These are phyloP conservation scores for Ochropleura plecta DNA, from an alignment of 2,888 invertebrate genomes.

Conservation along the genomic window DNA sequence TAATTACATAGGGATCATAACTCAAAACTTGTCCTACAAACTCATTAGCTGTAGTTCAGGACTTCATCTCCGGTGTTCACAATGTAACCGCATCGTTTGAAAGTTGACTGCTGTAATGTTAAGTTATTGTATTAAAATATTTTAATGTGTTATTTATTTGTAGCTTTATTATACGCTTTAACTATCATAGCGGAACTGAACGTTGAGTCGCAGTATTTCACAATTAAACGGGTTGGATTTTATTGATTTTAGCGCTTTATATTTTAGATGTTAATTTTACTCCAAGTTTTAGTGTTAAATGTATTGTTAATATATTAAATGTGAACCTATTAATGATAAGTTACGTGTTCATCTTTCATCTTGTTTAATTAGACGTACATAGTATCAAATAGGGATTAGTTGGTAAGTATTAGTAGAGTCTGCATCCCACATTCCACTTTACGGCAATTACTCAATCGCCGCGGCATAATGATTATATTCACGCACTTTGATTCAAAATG, in stretches of 20 bases:
- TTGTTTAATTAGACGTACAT: constrained; percentile 65
- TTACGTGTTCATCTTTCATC: constrained; percentile 80
- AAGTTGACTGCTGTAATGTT: constrained; percentile 89
- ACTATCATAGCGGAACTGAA: constrained; percentile 79
- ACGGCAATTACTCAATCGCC: constrained; percentile 67
- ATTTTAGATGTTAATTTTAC: constrained; percentile 75
- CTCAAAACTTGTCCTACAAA: constrained; percentile 56
- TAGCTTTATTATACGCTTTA: constrained; percentile 89
- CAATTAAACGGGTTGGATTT: constrained; percentile 82
- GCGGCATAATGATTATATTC: constrained; percentile 58
- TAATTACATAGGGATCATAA: constrained; percentile 51
- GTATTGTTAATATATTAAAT: constrained; percentile 73
- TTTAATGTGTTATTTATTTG: constrained; percentile 90
- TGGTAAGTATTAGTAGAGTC: constrained; percentile 62
- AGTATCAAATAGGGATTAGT: constrained; percentile 56
- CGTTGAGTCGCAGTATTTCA: constrained; percentile 83
- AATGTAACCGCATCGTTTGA: constrained; percentile 77
- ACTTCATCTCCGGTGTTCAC: constrained; percentile 69
- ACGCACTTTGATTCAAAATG: constrained; percentile 79
- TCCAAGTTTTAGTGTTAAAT: constrained; percentile 71
- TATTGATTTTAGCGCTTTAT: constrained; percentile 80
- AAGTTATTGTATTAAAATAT: constrained; percentile 90
- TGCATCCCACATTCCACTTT: constrained; percentile 79
- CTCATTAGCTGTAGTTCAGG: constrained; percentile 56
- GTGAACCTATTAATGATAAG: constrained; percentile 67